Conservation (phyloP, 2,797 vertebrate species). For the Champsocephalus gunnari region DNA sequence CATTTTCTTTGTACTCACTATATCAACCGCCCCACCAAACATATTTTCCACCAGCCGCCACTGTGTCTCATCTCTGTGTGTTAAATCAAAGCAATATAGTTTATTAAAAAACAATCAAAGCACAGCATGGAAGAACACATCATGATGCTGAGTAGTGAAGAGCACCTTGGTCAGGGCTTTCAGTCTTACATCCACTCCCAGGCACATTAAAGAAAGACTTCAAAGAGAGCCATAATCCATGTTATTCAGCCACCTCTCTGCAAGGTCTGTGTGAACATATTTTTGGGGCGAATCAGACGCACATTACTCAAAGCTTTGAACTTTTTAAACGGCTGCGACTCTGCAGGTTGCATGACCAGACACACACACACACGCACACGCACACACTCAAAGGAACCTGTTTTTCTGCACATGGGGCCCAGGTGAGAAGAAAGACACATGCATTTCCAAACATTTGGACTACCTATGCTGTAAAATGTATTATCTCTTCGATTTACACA, state of each 20-base stretch:
- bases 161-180: conserved; percentile 47
- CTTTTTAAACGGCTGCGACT: conserved; percentile 36
- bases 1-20: too few relatives aligned
- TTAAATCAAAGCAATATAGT: conserved; percentile 34
- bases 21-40: too few relatives aligned
- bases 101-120: conserved; percentile 49
- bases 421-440: conserved; percentile 37
- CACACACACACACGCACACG: neutral
- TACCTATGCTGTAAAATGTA: too few relatives aligned
- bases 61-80: conserved; percentile 9
- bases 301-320: conserved; percentile 66
- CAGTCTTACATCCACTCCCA: conserved; percentile 32
- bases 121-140: conserved; percentile 11
- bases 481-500: too few relatives aligned
- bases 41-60: too few relatives aligned
- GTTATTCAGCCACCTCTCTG: conserved; percentile 45
- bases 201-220: conserved; percentile 57
- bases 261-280: conserved; percentile 31
- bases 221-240: conserved; percentile 63
- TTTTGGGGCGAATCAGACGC: conserved; percentile 52
- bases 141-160: conserved; percentile 17
- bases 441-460: too few relatives aligned
- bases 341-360: conserved; percentile 33
- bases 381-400: conserved; percentile 41
- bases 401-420: conserved; percentile 60